Base-by-base conservation (phyloP, 1,140 invertebrate species). In the Halotydeus destructor region DNA sequence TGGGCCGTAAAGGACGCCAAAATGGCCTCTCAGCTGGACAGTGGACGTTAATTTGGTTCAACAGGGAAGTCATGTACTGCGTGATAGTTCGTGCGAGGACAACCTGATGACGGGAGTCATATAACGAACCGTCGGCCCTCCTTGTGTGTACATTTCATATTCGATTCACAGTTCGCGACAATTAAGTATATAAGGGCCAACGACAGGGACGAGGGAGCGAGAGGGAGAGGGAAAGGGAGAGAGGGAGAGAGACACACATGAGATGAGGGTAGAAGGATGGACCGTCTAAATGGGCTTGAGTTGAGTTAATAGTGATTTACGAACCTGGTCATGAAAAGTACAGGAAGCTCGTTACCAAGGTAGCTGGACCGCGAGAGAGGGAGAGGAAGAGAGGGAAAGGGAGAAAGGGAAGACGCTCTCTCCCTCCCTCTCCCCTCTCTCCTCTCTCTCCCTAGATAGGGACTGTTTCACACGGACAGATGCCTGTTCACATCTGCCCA, bases 171-270 rank as follows among this genome's bases (percentile, higher is more conserved):
- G 19, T 33, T 33, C n/a, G 19, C 19, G 31, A 33, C 14, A n/a
- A 16, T 19, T 30, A 11, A 11, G 9, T n/a, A 16, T 33, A 33
- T 33, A 4, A 5, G 5, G 5, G 19, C 4, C 31, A 33, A 5
- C 19, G 4, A 33, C 14, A 19, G 5, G 5, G 12, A 33, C 4
- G 14, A 28, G 14, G 14, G 14, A 28, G 27, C 8, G 27, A 28
- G 14, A 28, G 27, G 14, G 33, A 3, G 33, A 35, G 1, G 2
- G 16, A 35, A 21, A 6, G 33, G 5, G 23, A 35, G 33, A 35
- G 6, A 35, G 33, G 2, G 5, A 58, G 33, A 35, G 33, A 35
- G 33, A n/a, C n/a, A n/a, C n/a, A n/a, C n/a, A n/a, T n/a, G n/a
- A n/a, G n/a, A n/a, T n/a, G n/a, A n/a, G n/a, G n/a, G n/a, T n/a